These are phyloP conservation scores for Naja naja DNA, from an alignment of 2,113 vertebrate genomes.

Conservation along the genomic window DNA sequence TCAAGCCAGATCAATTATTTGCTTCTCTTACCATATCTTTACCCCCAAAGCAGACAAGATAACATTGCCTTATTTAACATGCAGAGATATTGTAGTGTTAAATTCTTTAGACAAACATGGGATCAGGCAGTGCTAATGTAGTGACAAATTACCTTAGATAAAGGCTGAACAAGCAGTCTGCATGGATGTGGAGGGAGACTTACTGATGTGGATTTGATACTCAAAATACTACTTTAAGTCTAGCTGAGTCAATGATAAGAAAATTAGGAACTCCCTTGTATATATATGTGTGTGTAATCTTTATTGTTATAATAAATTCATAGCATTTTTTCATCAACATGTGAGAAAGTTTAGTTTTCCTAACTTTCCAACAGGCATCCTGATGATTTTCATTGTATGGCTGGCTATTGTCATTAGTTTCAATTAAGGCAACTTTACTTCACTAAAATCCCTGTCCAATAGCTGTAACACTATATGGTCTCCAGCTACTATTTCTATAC, in stretches of 20 bases:
- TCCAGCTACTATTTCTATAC: constrained; percentile 56
- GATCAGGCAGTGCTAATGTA: background rate
- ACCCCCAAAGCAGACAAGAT: background rate
- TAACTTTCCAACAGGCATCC: background rate
- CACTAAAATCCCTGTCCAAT: constrained; percentile 27
- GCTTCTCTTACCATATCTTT: background rate
- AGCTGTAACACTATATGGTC: constrained; percentile 38
- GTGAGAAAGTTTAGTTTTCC: background rate
- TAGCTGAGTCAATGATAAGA: background rate
- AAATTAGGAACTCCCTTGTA: constrained; percentile 12
- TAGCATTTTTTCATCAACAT: background rate
- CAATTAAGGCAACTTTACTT: constrained; percentile 17
- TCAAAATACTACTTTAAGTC: background rate
- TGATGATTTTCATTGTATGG: constrained; percentile 7
- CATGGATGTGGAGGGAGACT: background rate
- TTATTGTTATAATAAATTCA: background rate
- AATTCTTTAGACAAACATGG: background rate
- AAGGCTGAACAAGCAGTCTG: background rate
- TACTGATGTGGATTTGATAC: background rate
- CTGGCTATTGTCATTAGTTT: constrained; percentile 39
- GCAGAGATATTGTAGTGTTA: background rate
- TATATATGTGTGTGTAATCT: background rate
- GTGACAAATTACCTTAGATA: background rate
- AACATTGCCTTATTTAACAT: background rate
- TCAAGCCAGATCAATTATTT: background rate